A percentile compares a stretch with the other conserved stretches of the same genome.
These are phyloP conservation scores for Kryphioiulus occultus DNA, from an alignment of 2,888 invertebrate genomes.

Conservation along the genomic window DNA sequence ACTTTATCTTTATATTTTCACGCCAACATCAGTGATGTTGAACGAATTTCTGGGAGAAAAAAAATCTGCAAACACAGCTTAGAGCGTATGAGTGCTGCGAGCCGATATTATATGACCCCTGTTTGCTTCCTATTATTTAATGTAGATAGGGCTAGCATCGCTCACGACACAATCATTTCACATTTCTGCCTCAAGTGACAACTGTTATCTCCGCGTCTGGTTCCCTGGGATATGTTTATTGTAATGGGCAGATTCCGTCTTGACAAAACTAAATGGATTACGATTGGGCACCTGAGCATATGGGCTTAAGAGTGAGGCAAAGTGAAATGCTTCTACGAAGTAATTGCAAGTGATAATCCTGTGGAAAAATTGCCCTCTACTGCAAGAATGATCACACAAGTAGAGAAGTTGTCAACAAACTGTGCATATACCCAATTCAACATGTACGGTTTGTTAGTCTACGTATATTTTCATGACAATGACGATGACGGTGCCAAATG, in stretches of 20 bases:
- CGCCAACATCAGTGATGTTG: neutral
- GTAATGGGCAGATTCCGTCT: neutral
- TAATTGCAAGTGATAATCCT: too few species aligned
- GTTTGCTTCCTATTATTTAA: neutral
- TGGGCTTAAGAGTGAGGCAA: neutral
- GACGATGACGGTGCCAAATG: too few species aligned
- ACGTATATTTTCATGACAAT: too few species aligned
- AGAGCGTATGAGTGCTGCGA: neutral
- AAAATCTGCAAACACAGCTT: neutral
- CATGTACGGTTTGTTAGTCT: too few species aligned
- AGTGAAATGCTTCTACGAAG: too few species aligned
- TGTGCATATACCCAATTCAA: too few species aligned
- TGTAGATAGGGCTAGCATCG: neutral
- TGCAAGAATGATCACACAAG: too few species aligned
- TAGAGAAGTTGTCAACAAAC: too few species aligned
- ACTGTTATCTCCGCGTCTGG: neutral
- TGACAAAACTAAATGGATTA: neutral
- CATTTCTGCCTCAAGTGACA: constrained; percentile 6
- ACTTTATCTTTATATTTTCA: neutral
- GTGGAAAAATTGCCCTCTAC: too few species aligned
- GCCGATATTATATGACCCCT: neutral
- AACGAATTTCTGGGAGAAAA: neutral
- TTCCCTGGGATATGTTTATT: neutral
- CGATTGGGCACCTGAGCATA: neutral
- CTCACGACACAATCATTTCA: neutral